Evolutionary conservation across 2,113 vertebrate species (phyloP).

Genomic region (Haemorhous mexicanus): DNA sequence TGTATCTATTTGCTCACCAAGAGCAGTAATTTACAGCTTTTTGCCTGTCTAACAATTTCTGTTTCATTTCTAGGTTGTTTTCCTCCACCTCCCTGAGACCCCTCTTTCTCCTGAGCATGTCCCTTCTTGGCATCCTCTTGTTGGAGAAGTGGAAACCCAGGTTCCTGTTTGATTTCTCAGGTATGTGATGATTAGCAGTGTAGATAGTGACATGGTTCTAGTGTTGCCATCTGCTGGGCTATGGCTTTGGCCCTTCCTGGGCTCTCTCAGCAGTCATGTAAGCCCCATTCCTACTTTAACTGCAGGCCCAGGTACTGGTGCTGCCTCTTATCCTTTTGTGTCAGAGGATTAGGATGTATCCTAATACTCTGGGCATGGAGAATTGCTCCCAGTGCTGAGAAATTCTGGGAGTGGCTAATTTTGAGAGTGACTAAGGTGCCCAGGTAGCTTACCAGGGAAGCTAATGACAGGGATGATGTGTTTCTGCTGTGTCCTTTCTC

Average conservation of each 20-base stretch:
- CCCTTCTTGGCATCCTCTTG: constrained; percentile 84
- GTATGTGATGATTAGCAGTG: constrained; percentile 64
- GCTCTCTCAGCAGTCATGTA: background rate
- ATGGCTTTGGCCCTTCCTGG: background rate
- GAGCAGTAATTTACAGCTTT: background rate
- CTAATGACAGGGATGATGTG: background rate
- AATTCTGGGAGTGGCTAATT: background rate
- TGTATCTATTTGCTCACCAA: background rate
- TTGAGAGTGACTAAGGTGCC: background rate
- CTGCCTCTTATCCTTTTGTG: background rate
- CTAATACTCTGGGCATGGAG: background rate
- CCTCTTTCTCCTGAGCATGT: constrained; percentile 86
- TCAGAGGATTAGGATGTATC: background rate
- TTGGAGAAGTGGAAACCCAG: constrained; percentile 90
- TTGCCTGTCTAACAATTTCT: background rate
- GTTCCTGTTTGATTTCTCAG: constrained; percentile 78
- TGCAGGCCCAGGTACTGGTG: background rate
- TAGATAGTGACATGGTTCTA: background rate
- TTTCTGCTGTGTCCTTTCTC: background rate
- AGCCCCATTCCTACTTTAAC: background rate
- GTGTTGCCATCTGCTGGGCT: background rate
- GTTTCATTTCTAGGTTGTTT: constrained; percentile 80
- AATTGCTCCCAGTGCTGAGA: background rate
- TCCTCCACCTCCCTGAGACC: constrained; percentile 90
- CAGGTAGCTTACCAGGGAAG: background rate